phyloP scores from a whole-genome alignment of 2,888 invertebrate genomes.

The Macrosoma leucophasiata region DNA sequence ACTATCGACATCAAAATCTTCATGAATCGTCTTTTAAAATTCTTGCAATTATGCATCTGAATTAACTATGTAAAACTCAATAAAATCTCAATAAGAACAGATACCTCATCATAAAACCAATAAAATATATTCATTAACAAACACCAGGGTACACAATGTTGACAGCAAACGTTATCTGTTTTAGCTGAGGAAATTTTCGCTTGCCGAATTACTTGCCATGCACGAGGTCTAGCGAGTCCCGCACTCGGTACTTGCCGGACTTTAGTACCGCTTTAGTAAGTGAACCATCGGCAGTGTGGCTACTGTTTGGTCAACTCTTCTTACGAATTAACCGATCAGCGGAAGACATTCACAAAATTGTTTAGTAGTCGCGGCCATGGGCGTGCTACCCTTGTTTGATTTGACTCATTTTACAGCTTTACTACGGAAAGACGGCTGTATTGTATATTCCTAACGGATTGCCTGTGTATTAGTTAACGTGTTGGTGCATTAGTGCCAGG shows the following conservation, averaged over 20 bases:
- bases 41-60: too few relatives aligned
- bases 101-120: not conserved
- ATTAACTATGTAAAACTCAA: too few relatives aligned
- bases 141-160: conserved; percentile 21
- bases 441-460: too few relatives aligned
- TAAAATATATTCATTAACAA: not conserved
- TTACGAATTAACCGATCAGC: conserved; percentile 43
- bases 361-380: conserved; percentile 23
- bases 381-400: too few relatives aligned
- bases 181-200: conserved; percentile 70
- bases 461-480: too few relatives aligned
- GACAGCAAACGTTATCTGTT: conserved; percentile 56
- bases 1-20: too few relatives aligned
- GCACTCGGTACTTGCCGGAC: conserved; percentile 41
- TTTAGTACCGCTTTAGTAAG: conserved; percentile 58
- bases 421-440: conserved; percentile 27
- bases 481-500: too few relatives aligned
- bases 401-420: too few relatives aligned
- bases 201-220: conserved; percentile 65
- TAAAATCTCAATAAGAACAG: too few relatives aligned
- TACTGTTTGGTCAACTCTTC: conserved; percentile 44
- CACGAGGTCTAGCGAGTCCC: conserved; percentile 56
- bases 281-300: conserved; percentile 44
- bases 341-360: conserved; percentile 9
- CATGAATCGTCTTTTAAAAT: too few relatives aligned